These are phyloP conservation scores for Bombylius discolor DNA, from an alignment of 2,888 invertebrate genomes.

Conservation along the genomic window DNA sequence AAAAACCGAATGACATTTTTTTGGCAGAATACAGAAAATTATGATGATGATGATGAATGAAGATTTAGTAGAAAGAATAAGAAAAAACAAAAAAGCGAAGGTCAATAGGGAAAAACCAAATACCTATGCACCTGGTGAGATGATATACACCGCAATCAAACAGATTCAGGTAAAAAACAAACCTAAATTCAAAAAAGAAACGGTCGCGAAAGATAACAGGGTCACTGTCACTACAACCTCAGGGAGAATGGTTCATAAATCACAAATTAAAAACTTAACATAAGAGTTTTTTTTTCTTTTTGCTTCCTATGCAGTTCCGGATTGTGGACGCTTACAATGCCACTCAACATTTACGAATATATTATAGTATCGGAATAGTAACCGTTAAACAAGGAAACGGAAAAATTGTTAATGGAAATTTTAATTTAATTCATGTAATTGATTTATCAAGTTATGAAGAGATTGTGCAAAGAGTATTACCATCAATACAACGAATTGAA, in stretches of 20 bases:
- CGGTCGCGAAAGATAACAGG: conserved; percentile 9
- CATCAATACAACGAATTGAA: too few species aligned
- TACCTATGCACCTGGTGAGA: too few species aligned
- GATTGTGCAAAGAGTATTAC: background rate
- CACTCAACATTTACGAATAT: background rate
- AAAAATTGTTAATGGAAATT: background rate
- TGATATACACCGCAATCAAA: too few species aligned
- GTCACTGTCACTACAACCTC: conserved; percentile 10
- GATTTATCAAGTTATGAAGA: background rate
- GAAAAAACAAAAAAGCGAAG: too few species aligned
- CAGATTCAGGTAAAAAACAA: background rate
- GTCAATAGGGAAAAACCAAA: too few species aligned
- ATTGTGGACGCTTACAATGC: background rate
- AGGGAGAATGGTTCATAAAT: conserved; percentile 9
- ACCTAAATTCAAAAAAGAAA: conserved; percentile 7
- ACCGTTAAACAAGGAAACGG: background rate
- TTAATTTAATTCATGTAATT: background rate
- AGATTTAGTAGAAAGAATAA: too few species aligned
- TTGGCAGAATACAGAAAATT: too few species aligned
- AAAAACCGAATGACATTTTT: too few species aligned
- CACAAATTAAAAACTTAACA: background rate
- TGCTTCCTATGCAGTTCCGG: too few species aligned
- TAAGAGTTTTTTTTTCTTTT: too few species aligned
- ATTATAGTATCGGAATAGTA: background rate
- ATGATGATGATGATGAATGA: too few species aligned